Evolutionary conservation across 2,113 vertebrate genomes (phyloP), one percentile per base, ranked within the genome.

Genomic region (Ifrita kowaldi): DNA sequence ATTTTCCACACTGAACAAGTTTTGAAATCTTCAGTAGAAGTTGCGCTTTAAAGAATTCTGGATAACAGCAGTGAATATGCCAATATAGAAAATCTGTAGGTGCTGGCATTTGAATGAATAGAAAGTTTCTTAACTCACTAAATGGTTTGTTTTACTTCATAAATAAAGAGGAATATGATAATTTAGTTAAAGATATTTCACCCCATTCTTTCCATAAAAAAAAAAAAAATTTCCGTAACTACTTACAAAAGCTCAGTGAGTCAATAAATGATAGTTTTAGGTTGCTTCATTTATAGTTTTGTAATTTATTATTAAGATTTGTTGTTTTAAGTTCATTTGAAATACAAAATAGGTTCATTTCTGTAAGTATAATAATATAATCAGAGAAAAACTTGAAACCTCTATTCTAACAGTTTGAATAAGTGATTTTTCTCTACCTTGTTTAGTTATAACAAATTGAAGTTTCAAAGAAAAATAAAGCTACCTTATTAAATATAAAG

Each of bases 51-150:
- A n/a, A 69, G 41, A 85, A 83, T 94, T 89, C 57, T 73, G 65
- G 37, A 14, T 82, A 87, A 24, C 57, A 76, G 46, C 53, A 91
- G 42, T 73, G 37, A 78, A 84, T 57, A 46, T 49, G 62, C 57
- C 84, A 67, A 79, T 87, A 95, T 71, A 92, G 93, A 94, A 96
- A 91, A 70, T 82, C 80, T 91, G 81, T 96, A 94, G 82, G 70
- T 97, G 93, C 78, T 93, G 84, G 80, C 81, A 96, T 89, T 94
- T 96, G 84, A 53, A 89, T 92, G 84, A 87, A 89, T 49, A 94
- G 41, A 87, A 91, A 87, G 32, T 87, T 91, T 63, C 68, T 89
- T 94, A 62, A 85, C 69, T 82, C 69, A 82, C 62, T 70, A 82
- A 95, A 85, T 62, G 5, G 11, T 84, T 92, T 89, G 14, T 68